Percentiles rank a stretch among this genome's conserved stretches.
Evolutionary conservation across 1,140 invertebrate species (phyloP).

Genomic region (Maconellicoccus hirsutus): DNA sequence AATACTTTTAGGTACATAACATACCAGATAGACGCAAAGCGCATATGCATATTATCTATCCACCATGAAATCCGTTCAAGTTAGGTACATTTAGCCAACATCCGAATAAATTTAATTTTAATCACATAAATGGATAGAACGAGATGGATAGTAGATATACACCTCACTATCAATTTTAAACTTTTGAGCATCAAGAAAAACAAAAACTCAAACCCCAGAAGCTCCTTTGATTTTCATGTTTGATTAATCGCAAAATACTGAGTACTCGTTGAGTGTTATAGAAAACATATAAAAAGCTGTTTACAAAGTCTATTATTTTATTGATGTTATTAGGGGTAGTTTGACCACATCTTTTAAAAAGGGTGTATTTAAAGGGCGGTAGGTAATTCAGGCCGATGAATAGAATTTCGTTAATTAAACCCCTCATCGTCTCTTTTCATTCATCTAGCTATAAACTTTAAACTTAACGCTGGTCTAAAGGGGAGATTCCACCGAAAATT

Average conservation of each 20-base stretch:
- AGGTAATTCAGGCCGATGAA: not conserved
- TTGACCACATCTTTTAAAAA: constrained; percentile 18
- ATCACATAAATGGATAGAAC: not conserved
- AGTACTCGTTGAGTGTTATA: not conserved
- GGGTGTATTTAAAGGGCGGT: constrained; percentile 4
- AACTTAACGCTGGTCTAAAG: not conserved
- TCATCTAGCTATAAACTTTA: not conserved
- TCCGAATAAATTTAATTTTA: not conserved
- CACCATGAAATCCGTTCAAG: no score
- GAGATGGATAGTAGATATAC: not conserved
- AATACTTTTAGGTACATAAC: no score
- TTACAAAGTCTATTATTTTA: constrained; percentile 19
- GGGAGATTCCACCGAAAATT: constrained; percentile 11
- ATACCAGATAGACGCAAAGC: no score
- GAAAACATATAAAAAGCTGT: constrained; percentile 15
- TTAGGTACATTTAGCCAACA: no score
- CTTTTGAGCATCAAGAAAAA: not conserved
- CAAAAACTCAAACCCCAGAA: not conserved
- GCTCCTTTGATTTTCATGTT: constrained; percentile 6
- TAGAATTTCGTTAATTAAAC: constrained; percentile 19
- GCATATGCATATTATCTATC: no score
- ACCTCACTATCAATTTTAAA: not conserved
- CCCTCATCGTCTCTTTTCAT: not conserved
- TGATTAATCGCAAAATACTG: not conserved
- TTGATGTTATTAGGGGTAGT: constrained; percentile 21